These are phyloP conservation scores for Scyliorhinus canicula DNA, from an alignment of 2,797 vertebrate genomes.

Conservation along the genomic window DNA sequence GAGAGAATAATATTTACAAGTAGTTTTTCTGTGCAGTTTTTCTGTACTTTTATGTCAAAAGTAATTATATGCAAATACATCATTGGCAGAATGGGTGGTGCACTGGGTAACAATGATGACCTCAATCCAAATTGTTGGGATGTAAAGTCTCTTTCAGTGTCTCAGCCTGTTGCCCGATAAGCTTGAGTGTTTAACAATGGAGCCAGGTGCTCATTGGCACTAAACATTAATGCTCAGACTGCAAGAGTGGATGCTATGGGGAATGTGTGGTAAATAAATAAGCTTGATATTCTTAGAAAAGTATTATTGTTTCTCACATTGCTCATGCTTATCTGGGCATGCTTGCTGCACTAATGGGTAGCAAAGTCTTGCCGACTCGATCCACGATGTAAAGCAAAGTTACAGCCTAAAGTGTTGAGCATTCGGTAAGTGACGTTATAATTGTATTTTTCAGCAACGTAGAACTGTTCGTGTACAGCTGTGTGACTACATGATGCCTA, in stretches of 20 bases:
- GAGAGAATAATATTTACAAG: background rate
- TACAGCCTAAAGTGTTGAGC: background rate
- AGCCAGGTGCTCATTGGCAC: background rate
- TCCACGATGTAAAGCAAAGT: background rate
- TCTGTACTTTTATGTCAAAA: background rate
- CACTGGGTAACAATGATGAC: background rate
- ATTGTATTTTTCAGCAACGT: slow-evolving; percentile 19
- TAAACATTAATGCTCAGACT: background rate
- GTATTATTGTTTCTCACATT: background rate
- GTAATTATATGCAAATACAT: background rate
- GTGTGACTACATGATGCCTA: background rate
- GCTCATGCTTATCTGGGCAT: background rate
- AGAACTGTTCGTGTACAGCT: background rate
- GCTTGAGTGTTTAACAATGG: too few species aligned
- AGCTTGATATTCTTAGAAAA: background rate
- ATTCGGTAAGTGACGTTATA: background rate
- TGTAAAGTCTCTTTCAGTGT: background rate
- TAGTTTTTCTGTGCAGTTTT: background rate
- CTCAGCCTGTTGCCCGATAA: background rate
- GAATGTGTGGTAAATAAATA: background rate
- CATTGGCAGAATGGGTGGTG: background rate
- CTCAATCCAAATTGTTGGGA: background rate
- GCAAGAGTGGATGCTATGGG: background rate
- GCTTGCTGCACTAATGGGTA: background rate
- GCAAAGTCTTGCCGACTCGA: background rate